Conservation (phyloP, 2,888 invertebrate species). For the Piscicola geometra region DNA sequence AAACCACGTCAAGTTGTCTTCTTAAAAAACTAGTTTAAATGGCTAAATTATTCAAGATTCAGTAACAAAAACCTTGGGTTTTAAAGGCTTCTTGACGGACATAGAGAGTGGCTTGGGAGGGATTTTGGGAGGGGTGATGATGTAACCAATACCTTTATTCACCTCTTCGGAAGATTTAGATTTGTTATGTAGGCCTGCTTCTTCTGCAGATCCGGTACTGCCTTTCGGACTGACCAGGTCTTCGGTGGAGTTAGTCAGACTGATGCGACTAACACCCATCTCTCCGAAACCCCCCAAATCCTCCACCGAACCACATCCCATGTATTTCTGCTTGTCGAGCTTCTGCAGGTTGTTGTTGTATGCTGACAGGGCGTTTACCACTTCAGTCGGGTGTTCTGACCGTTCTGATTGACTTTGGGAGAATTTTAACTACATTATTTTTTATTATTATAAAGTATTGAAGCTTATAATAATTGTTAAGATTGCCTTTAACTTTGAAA, state of each 20-base stretch:
- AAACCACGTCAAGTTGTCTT: too few relatives aligned
- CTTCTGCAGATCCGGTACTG: slow-evolving; percentile 21
- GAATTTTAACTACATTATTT: too few relatives aligned
- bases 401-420: slow-evolving; percentile 6
- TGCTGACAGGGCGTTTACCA: slow-evolving; percentile 33
- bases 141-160: not conserved
- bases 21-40: too few relatives aligned
- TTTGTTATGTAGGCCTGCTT: not conserved
- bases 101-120: not conserved
- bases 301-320: slow-evolving; percentile 45
- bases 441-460: too few relatives aligned
- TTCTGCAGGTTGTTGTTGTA: slow-evolving; percentile 48
- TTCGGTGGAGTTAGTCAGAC: slow-evolving; percentile 18
- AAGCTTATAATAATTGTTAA: not conserved
- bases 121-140: not conserved
- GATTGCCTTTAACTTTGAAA: not conserved
- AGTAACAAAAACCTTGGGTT: not conserved
- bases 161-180: slow-evolving; percentile 25
- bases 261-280: not conserved
- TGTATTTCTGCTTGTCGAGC: slow-evolving; percentile 53
- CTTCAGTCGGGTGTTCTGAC: slow-evolving; percentile 30
- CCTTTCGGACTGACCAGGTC: slow-evolving; percentile 1
- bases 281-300: slow-evolving; percentile 44
- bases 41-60: too few relatives aligned
- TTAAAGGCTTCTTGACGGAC: not conserved